Evolutionary conservation across 2,888 invertebrate genomes (phyloP).

Genomic region (Scaptomyza cyrtandrae): DNA sequence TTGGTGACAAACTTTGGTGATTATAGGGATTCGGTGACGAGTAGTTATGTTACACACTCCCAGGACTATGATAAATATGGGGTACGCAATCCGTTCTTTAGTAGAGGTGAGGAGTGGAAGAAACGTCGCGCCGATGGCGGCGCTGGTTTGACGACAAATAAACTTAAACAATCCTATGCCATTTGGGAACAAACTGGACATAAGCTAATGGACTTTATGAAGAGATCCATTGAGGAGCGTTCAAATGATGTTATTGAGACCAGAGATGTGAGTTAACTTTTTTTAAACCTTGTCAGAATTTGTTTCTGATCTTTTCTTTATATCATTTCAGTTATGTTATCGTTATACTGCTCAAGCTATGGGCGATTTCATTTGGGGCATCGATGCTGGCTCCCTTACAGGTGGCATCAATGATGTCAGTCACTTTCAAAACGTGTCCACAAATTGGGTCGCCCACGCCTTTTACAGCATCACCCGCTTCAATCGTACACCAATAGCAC

Average conservation of each 20-base stretch:
- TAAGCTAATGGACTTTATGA: conserved; percentile 57
- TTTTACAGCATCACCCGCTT: conserved; percentile 50
- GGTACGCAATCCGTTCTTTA: conserved; percentile 63
- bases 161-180: conserved; percentile 78
- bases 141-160: conserved; percentile 85
- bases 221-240: conserved; percentile 19
- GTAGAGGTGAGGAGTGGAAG: conserved; percentile 83
- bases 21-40: conserved; percentile 77
- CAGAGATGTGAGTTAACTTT: conserved; percentile 67
- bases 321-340: conserved; percentile 65
- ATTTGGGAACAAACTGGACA: conserved; percentile 68
- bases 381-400: conserved; percentile 73
- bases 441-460: conserved; percentile 41
- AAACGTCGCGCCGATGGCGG: conserved; percentile 84
- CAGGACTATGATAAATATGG: conserved; percentile 58
- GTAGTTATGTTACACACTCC: conserved; percentile 53
- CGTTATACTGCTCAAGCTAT: conserved; percentile 75
- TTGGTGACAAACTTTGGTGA: conserved; percentile 84
- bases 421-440: conserved; percentile 48
- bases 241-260: conserved; percentile 65
- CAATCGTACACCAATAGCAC: conserved; percentile 55
- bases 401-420: conserved; percentile 37
- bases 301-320: neutral
- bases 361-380: conserved; percentile 80
- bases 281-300: neutral